Base-by-base conservation (phyloP, 2,888 invertebrate species). In the Temnothorax ravouxi region DNA sequence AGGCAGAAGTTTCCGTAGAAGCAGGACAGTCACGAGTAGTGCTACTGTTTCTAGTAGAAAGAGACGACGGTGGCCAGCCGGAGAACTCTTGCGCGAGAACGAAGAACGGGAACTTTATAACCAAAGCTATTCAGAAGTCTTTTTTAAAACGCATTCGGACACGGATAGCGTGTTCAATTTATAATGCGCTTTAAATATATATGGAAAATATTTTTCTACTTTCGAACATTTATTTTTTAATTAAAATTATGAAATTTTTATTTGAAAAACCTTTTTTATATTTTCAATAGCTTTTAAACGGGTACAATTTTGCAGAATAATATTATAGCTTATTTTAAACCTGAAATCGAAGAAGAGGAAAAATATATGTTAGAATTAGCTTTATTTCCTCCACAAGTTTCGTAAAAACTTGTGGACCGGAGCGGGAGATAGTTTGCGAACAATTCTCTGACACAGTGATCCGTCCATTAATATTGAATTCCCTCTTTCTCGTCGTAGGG, bases 1-100 rank as follows among this genome's bases (percentile, higher is more conserved):
- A 56, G 52, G 21, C 81, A 64, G 74, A 81, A 81, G 81, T 81
- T 81, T 81, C n/a, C 29, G 29, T 52, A 52, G 44, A 34, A 61
- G 75, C 52, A n/a, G 25, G 56, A 25, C 41, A 64, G 54, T 41
- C 74, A 41, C 38, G 61, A 62, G 62, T 61, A 50, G 34, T 34
- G 13, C 21, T 75, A 47, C 62, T 61, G 34, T 21, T 62, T 75
- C 21, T 34, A 76, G 75, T 50, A 50, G 21, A 76, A 64, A 62
- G 38, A 21, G 21, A 52, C 64, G 64, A 64, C 34, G 15, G 47
- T 64, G 64, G 50, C 50, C 47, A 62, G 62, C 34, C 47, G 21
- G 21, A 25, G 34, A 38, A 64, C 15, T 44, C 54, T 29, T 18
- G 38, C 21, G 47, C 21, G 47, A 75, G 64, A 64, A 64, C 38